Conservation (phyloP, 1,140 invertebrate genomes). For the Hypothenemus hampei region DNA sequence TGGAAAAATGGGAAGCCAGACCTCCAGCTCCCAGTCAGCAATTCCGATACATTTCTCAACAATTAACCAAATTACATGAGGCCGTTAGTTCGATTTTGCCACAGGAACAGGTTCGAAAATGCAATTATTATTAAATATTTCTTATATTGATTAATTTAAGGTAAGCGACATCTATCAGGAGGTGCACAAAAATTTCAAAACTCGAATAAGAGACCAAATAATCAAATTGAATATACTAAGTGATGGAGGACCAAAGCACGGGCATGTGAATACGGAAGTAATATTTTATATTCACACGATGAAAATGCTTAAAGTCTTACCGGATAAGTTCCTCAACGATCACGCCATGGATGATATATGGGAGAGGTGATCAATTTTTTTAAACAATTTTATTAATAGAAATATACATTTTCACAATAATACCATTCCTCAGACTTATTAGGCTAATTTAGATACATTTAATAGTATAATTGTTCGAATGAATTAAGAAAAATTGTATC, state of each 20-base stretch:
- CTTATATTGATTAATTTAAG: constrained; percentile 24
- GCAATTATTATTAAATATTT: neutral
- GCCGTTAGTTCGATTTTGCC: constrained; percentile 78
- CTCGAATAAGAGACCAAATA: constrained; percentile 77
- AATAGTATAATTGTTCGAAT: too few relatives aligned
- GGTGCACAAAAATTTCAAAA: constrained; percentile 84
- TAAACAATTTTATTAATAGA: too few relatives aligned
- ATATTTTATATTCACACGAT: constrained; percentile 93
- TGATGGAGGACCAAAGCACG: constrained; percentile 93
- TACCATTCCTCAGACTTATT: too few relatives aligned
- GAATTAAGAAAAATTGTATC: too few relatives aligned
- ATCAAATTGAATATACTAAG: constrained; percentile 83
- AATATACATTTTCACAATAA: too few relatives aligned
- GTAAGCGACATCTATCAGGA: constrained; percentile 71
- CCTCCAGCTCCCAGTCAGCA: constrained; percentile 91
- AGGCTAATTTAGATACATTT: too few relatives aligned
- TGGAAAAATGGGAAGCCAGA: constrained; percentile 84
- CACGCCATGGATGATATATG: constrained; percentile 76
- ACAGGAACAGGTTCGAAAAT: constrained; percentile 55
- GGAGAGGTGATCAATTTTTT: constrained; percentile 60
- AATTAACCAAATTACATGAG: constrained; percentile 89
- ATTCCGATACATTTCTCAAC: constrained; percentile 88
- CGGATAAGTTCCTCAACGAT: constrained; percentile 64
- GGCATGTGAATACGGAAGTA: constrained; percentile 90
- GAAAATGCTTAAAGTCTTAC: constrained; percentile 76